phyloP scores from a whole-genome alignment of 2,888 invertebrate species.

The Lepas anatifera region DNA sequence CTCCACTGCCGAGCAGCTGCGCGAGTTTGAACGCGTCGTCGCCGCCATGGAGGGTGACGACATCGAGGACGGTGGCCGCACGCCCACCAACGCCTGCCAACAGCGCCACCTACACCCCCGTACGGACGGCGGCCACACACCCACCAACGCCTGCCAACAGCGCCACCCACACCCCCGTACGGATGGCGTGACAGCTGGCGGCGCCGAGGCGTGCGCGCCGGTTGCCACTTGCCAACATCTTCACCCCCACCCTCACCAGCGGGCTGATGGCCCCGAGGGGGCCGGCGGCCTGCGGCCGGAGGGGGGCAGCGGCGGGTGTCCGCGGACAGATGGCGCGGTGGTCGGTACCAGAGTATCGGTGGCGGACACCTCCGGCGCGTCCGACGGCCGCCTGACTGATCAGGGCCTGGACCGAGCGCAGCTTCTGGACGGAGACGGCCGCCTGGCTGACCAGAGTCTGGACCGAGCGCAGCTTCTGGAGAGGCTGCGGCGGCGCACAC shows the following conservation, averaged over 20 bases:
- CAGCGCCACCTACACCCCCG: too few species aligned
- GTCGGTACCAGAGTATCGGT: not conserved
- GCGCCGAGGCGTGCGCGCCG: not conserved
- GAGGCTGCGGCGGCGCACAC: not conserved
- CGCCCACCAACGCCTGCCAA: not conserved
- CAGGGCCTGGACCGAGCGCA: not conserved
- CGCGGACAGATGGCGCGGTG: not conserved
- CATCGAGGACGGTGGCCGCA: not conserved
- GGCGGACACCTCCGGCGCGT: not conserved
- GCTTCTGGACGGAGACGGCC: not conserved
- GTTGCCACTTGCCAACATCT: too few species aligned
- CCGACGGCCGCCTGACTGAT: not conserved
- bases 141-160: too few species aligned
- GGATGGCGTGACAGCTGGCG: too few species aligned
- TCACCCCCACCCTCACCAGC: too few species aligned
- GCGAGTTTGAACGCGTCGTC: slow-evolving; percentile 3
- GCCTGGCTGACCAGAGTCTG: not conserved
- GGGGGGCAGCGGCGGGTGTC: not conserved
- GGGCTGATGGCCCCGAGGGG: not conserved
- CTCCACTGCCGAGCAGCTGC: slow-evolving; percentile 2
- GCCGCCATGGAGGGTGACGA: not conserved
- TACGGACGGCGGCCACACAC: not conserved
- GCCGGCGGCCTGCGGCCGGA: not conserved
- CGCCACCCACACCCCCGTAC: too few species aligned
- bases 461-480: not conserved